Evolutionary conservation across 2,797 vertebrate genomes (phyloP).

Genomic region (Onychomys leucogaster): DNA sequence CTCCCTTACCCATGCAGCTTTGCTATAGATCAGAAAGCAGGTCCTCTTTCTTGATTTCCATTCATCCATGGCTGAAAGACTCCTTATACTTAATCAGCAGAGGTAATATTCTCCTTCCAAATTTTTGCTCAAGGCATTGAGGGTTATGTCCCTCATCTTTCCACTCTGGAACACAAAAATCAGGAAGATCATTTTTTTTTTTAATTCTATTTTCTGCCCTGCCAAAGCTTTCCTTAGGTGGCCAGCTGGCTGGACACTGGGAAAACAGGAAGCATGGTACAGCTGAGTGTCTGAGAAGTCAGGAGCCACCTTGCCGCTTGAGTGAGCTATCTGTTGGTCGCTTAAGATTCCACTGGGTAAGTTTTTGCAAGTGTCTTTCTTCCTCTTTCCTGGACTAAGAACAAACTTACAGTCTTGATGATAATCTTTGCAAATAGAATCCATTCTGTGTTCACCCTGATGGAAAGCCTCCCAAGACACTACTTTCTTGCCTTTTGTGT

Average conservation of each 20-base stretch:
- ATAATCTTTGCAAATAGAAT: background rate
- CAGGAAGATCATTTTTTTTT: constrained; percentile 8
- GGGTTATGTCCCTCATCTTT: background rate
- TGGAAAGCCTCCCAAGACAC: background rate
- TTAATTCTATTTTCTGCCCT: constrained; percentile 37
- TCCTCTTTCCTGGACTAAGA: background rate
- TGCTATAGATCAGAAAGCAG: background rate
- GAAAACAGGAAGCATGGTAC: background rate
- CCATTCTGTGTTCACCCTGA: background rate
- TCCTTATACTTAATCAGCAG: background rate
- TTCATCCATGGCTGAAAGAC: background rate
- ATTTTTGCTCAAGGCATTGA: background rate
- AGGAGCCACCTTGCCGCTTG: background rate
- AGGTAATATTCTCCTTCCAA: background rate
- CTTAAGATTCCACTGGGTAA: background rate
- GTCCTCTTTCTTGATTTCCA: background rate
- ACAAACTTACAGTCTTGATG: background rate
- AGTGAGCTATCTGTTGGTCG: background rate
- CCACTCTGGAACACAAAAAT: background rate
- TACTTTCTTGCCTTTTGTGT: background rate
- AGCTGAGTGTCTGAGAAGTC: background rate
- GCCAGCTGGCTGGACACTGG: background rate
- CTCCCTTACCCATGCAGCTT: background rate
- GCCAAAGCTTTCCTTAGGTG: background rate
- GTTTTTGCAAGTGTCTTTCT: constrained; percentile 7